A percentile compares a stretch with the other conserved stretches of the same genome.
These are phyloP conservation scores for Takifugu rubripes DNA, from an alignment of 2,797 vertebrate species.

Conservation along the genomic window DNA sequence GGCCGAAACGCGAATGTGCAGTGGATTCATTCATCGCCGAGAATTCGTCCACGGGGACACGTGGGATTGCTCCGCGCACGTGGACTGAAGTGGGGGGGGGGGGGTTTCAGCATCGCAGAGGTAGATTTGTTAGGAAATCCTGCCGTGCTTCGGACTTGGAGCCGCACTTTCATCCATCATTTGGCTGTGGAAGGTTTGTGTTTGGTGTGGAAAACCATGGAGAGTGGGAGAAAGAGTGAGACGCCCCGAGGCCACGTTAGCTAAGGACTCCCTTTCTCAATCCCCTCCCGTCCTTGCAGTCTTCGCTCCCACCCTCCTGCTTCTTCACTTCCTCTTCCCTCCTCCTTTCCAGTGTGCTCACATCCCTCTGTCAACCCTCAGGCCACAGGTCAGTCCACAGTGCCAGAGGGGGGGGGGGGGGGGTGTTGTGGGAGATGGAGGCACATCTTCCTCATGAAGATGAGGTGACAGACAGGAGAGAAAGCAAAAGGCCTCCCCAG, in stretches of 20 bases:
- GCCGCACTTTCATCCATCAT: conserved; percentile 2
- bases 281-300: conserved; percentile 38
- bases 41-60: conserved; percentile 8
- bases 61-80: too few species aligned
- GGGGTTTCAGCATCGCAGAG: too few species aligned
- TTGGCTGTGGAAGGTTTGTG: conserved; percentile 12
- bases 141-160: conserved; percentile 6
- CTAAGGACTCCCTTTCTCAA: conserved; percentile 34
- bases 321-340: conserved; percentile 31
- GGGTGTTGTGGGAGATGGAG: conserved; percentile 18
- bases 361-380: conserved; percentile 45
- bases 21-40: conserved; percentile 31
- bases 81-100: too few species aligned
- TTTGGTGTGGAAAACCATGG: conserved; percentile 41
- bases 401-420: conserved; percentile 35
- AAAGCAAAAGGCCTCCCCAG: background rate
- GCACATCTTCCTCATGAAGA: conserved; percentile 21
- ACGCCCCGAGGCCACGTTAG: conserved; percentile 48
- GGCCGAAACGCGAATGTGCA: conserved; percentile 8
- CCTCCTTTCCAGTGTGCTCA: conserved; percentile 38
- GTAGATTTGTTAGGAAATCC: too few species aligned
- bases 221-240: conserved; percentile 51
- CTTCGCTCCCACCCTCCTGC: conserved; percentile 44
- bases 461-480: conserved; percentile 2
- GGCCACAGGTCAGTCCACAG: conserved; percentile 44